These are phyloP conservation scores for Colius striatus DNA, from an alignment of 2,113 vertebrate species.

Conservation along the genomic window DNA sequence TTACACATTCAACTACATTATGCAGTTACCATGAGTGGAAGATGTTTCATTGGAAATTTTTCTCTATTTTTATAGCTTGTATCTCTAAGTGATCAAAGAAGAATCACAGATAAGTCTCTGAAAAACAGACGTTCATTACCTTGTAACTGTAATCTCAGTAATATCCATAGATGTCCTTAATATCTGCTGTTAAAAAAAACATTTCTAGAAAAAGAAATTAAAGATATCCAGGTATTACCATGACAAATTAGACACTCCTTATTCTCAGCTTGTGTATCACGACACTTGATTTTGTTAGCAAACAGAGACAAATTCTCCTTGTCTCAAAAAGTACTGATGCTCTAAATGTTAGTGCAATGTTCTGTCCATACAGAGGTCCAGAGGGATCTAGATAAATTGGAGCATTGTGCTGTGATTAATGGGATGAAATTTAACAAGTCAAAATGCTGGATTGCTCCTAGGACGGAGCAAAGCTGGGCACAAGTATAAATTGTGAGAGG, in stretches of 20 bases:
- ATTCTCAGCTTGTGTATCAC: neutral
- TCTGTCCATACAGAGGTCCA: neutral
- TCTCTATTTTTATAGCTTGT: neutral
- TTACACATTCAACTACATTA: neutral
- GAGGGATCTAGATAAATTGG: neutral
- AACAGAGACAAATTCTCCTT: neutral
- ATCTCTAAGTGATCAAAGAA: neutral
- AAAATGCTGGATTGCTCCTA: neutral
- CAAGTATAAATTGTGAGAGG: neutral
- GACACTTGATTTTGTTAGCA: neutral
- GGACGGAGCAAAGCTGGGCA: accelerated
- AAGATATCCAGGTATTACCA: neutral
- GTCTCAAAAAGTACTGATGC: neutral
- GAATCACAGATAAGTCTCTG: neutral
- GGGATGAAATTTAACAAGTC: neutral
- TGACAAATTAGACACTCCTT: neutral
- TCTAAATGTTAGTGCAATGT: neutral
- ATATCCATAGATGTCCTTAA: neutral
- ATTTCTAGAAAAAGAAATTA: neutral
- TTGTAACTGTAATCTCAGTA: neutral
- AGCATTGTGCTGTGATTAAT: neutral
- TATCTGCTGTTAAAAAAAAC: neutral
- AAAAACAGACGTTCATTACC: neutral
- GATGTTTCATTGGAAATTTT: neutral
- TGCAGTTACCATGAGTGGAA: neutral